Conservation (phyloP, 2,113 vertebrate species). For the Pionites leucogaster region DNA sequence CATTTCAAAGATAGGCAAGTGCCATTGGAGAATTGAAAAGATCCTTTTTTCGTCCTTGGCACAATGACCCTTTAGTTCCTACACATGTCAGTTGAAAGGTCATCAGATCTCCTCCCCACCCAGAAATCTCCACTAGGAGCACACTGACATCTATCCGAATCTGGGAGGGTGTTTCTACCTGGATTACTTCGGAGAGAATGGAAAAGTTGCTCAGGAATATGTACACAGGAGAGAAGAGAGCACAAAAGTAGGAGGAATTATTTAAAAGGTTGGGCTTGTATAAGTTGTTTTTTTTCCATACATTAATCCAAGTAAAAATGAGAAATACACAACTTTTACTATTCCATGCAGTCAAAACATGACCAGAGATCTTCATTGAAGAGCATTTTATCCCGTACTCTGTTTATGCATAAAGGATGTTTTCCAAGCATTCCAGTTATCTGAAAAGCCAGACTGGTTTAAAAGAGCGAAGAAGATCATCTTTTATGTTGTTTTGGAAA, state of each 20-base stretch:
- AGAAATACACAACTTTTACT: background rate
- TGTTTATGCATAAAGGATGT: background rate
- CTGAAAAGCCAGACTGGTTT: background rate
- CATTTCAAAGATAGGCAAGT: background rate
- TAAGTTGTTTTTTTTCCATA: background rate
- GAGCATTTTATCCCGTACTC: background rate
- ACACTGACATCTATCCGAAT: fast-evolving
- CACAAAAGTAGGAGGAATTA: background rate
- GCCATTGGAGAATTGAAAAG: background rate
- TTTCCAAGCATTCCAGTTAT: background rate
- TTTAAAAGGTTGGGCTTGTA: background rate
- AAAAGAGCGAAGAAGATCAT: background rate
- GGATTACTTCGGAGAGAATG: too few relatives aligned
- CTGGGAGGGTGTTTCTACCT: background rate
- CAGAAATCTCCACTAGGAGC: too few relatives aligned
- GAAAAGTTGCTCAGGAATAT: background rate
- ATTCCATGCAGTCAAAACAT: background rate
- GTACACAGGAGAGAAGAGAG: too few relatives aligned
- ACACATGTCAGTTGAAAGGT: fast-evolving
- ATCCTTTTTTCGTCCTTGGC: background rate
- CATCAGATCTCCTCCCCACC: background rate
- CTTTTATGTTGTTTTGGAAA: background rate
- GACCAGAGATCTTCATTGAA: background rate
- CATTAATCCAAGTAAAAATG: background rate
- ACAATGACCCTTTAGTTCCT: fast-evolving